A percentile compares a stretch with the other conserved stretches of the same genome.
Conservation (phyloP, 2,113 vertebrate species). For the Hiodon alosoides region DNA sequence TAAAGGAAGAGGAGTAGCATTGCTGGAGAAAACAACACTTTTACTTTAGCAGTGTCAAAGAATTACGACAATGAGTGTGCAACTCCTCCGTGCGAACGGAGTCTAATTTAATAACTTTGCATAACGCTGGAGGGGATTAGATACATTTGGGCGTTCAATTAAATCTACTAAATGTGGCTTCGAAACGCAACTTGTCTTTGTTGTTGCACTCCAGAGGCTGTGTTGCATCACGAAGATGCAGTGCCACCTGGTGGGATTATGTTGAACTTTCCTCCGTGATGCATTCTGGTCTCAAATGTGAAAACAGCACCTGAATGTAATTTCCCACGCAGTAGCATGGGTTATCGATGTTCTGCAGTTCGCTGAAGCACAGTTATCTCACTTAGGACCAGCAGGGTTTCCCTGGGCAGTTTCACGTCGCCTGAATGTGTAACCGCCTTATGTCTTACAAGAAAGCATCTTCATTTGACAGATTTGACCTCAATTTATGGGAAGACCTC, state of each 20-base stretch:
- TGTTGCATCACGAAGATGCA: not conserved
- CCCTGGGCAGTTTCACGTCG: too few species aligned
- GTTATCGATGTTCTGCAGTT: not conserved
- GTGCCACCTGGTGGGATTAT: slow-evolving; percentile 5
- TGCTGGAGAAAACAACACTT: not conserved
- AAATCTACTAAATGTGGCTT: slow-evolving; percentile 11
- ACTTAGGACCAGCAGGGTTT: not conserved
- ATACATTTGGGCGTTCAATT: slow-evolving; percentile 18
- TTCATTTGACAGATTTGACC: too few species aligned
- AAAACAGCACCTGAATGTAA: too few species aligned
- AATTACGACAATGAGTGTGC: not conserved
- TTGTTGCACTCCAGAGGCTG: not conserved
- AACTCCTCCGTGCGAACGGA: not conserved
- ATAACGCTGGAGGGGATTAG: slow-evolving; percentile 13
- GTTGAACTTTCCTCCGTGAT: too few species aligned
- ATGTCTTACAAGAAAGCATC: too few species aligned
- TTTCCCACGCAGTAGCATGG: not conserved
- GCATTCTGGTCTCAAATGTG: too few species aligned
- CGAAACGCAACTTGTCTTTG: not conserved
- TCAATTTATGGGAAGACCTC: too few species aligned
- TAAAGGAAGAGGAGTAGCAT: not conserved
- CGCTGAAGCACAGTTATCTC: not conserved
- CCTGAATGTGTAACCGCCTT: too few species aligned
- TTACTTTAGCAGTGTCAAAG: not conserved
- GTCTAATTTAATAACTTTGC: slow-evolving; percentile 18